Conservation (phyloP, 2,113 vertebrate genomes). For the Crotalus viridis region DNA sequence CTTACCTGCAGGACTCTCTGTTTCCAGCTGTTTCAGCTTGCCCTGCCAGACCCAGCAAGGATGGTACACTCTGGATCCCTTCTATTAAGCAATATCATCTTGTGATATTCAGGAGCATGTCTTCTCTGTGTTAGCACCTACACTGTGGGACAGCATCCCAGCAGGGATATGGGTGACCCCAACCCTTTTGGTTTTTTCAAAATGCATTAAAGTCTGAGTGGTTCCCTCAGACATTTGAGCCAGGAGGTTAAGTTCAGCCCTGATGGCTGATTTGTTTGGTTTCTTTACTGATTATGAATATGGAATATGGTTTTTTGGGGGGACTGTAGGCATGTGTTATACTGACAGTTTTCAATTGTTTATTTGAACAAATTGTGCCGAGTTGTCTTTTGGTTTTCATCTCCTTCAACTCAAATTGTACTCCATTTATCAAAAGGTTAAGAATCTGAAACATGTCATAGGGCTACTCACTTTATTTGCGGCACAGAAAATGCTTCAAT, state of each 20-base stretch:
- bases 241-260: background rate
- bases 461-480: background rate
- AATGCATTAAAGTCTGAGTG: background rate
- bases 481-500: constrained; percentile 13
- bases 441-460: background rate
- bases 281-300: background rate
- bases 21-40: background rate
- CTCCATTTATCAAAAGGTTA: background rate
- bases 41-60: background rate
- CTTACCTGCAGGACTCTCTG: background rate
- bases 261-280: background rate
- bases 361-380: background rate
- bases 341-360: background rate
- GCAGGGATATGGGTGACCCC: background rate
- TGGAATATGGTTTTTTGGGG: background rate
- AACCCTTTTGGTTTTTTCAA: background rate
- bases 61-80: background rate
- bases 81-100: background rate
- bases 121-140: background rate
- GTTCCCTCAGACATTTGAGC: background rate
- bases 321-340: background rate
- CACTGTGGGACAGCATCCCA: background rate
- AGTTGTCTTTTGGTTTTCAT: background rate
- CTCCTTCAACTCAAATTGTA: background rate
- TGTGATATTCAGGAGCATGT: background rate